phyloP scores from a whole-genome alignment of 2,113 vertebrate species.

The Atractosteus spatula region DNA sequence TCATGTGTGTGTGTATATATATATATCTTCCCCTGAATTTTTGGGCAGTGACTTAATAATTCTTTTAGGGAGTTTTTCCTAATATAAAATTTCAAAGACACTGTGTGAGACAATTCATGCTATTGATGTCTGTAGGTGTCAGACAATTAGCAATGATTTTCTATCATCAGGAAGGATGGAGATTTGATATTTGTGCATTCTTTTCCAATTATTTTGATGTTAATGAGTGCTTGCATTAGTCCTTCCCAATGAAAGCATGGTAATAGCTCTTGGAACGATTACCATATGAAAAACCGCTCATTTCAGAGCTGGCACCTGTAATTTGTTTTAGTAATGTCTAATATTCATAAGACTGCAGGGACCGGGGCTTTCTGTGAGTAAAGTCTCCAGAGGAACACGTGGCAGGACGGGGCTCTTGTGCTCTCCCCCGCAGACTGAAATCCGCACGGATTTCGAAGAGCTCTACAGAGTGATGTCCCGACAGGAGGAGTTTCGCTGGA shows the following conservation, averaged over 20 bases:
- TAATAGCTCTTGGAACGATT: conserved; percentile 7
- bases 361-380: not conserved
- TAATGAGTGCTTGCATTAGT: conserved; percentile 2
- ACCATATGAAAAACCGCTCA: not conserved
- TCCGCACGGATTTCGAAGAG: conserved; percentile 85
- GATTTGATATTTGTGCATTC: not conserved
- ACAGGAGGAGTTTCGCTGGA: conserved; percentile 96
- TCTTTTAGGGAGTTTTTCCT: not conserved
- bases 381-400: not conserved
- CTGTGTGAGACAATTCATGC: not conserved
- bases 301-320: not conserved
- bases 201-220: conserved; percentile 17
- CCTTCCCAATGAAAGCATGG: not conserved
- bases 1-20: too few relatives aligned
- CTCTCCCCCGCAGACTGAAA: conserved; percentile 72
- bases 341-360: not conserved
- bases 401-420: not conserved
- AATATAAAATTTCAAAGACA: not conserved
- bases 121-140: not conserved
- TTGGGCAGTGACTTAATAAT: not conserved
- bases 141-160: conserved; percentile 19
- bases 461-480: conserved; percentile 90
- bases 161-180: conserved; percentile 12
- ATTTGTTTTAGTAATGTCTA: not conserved
- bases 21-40: too few relatives aligned